Percentiles rank a stretch among this genome's conserved stretches.
Conservation (phyloP, 2,797 vertebrate genomes). For the Squalus acanthias region DNA sequence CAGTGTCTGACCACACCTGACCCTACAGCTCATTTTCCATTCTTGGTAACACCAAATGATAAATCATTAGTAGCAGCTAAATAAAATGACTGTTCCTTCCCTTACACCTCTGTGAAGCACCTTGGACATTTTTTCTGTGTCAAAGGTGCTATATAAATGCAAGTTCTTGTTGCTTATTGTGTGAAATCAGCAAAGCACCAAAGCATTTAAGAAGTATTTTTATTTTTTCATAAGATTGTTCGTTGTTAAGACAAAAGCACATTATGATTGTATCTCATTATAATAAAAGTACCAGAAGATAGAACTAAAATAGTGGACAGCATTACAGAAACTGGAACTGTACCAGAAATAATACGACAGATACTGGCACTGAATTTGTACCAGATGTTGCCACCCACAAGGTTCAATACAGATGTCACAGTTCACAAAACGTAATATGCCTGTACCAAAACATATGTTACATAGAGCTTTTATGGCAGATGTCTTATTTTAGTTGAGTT, state of each 20-base stretch:
- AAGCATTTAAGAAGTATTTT: not conserved
- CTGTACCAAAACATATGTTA: not conserved
- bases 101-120: not conserved
- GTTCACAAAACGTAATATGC: not conserved
- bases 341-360: not conserved
- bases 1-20: not conserved
- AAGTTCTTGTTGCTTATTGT: not conserved
- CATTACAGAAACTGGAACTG: not conserved
- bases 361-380: not conserved
- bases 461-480: not conserved
- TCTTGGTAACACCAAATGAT: not conserved
- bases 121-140: too few relatives aligned
- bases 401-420: not conserved
- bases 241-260: not conserved
- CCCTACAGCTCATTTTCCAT: not conserved
- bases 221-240: not conserved
- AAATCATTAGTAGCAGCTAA: not conserved
- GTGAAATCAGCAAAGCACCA: not conserved
- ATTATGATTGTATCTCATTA: not conserved
- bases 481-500: not conserved
- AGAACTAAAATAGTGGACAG: not conserved
- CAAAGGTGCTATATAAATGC: not conserved
- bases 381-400: slow-evolving; percentile 4
- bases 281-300: not conserved
- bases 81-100: not conserved